These are phyloP conservation scores for Uloborus plumipes DNA, from an alignment of 2,888 invertebrate genomes.

Conservation along the genomic window DNA sequence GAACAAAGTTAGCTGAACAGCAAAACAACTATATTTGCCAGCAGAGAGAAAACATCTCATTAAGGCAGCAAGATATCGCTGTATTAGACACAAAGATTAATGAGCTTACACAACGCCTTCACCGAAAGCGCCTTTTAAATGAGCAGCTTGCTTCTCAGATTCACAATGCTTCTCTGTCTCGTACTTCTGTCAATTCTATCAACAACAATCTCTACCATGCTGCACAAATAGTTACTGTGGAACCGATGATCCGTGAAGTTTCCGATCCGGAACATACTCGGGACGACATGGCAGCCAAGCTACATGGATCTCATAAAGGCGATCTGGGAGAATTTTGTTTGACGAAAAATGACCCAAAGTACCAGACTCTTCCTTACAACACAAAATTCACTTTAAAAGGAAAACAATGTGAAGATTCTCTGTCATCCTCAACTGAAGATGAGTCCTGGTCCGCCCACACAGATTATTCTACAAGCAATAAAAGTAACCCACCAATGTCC, in stretches of 20 bases:
- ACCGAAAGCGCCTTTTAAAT: slow-evolving; percentile 88
- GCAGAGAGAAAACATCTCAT: slow-evolving; percentile 88
- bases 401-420: slow-evolving; percentile 40
- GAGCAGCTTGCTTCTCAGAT: slow-evolving; percentile 79
- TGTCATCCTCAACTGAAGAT: slow-evolving; percentile 46
- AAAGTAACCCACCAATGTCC: slow-evolving; percentile 16
- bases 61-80: slow-evolving; percentile 90
- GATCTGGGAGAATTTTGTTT: slow-evolving; percentile 76
- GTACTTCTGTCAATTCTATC: slow-evolving; percentile 9
- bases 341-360: slow-evolving; percentile 89
- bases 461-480: slow-evolving; percentile 18
- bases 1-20: slow-evolving; percentile 95
- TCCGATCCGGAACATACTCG: slow-evolving; percentile 55
- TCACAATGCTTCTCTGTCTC: slow-evolving; percentile 43
- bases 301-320: slow-evolving; percentile 45
- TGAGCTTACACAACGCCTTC: slow-evolving; percentile 90
- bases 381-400: slow-evolving; percentile 78
- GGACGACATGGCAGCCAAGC: slow-evolving; percentile 66
- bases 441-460: slow-evolving; percentile 39
- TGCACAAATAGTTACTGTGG: slow-evolving; percentile 71
- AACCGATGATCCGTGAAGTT: slow-evolving; percentile 70
- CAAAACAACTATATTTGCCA: slow-evolving; percentile 91
- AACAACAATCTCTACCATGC: slow-evolving; percentile 39
- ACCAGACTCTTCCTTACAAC: slow-evolving; percentile 91
- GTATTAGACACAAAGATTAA: slow-evolving; percentile 93